phyloP scores from a whole-genome alignment of 1,140 invertebrate species.

The Uloborus diversus region DNA sequence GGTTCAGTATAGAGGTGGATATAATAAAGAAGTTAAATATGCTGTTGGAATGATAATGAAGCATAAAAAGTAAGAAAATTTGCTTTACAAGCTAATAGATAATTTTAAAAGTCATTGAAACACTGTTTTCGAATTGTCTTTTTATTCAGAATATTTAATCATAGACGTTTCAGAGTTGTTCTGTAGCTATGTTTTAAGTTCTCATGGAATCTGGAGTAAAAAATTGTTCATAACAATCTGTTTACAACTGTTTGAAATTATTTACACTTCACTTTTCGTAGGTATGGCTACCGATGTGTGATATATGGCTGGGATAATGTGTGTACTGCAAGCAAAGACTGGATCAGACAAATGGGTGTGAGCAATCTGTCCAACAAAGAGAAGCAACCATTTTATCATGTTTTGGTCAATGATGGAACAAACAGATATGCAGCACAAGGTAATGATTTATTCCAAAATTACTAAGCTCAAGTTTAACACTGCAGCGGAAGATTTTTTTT shows the following conservation, averaged over 20 bases:
- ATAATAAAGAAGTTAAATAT: slow-evolving; percentile 64
- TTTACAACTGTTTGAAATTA: background rate
- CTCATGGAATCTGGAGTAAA: too few species aligned
- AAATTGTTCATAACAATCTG: too few species aligned
- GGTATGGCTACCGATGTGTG: slow-evolving; percentile 74
- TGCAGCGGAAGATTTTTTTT: too few species aligned
- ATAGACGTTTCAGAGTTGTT: background rate
- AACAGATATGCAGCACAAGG: slow-evolving; percentile 78
- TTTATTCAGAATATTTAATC: background rate
- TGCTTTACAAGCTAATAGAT: background rate
- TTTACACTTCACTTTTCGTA: slow-evolving; percentile 26
- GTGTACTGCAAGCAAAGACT: slow-evolving; percentile 69
- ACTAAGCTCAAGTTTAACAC: too few species aligned
- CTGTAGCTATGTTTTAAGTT: background rate
- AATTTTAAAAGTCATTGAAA: too few species aligned
- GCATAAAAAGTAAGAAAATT: slow-evolving; percentile 69
- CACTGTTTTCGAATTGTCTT: background rate
- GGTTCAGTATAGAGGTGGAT: background rate
- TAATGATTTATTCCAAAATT: slow-evolving; percentile 63
- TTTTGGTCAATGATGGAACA: slow-evolving; percentile 76
- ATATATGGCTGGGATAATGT: slow-evolving; percentile 76
- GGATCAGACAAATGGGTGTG: slow-evolving; percentile 72
- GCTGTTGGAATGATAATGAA: slow-evolving; percentile 78
- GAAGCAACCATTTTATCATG: slow-evolving; percentile 78
- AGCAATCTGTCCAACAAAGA: slow-evolving; percentile 68